These are phyloP conservation scores for Haliclystus octoradiatus DNA, from an alignment of 30 jellyfish, hydroid and myxozoan genomes.

Conservation along the genomic window DNA sequence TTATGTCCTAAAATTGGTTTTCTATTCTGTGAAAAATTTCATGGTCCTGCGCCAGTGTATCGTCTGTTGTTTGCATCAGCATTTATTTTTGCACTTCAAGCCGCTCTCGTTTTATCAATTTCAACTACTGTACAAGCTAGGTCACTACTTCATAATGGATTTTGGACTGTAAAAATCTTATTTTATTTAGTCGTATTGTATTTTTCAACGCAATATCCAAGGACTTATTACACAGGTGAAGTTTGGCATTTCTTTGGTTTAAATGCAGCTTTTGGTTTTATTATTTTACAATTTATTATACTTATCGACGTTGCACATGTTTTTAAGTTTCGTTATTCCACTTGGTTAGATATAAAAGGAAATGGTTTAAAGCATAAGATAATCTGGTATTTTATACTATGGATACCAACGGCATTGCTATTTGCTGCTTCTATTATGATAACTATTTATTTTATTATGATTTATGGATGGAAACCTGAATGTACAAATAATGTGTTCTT, in stretches of 20 bases:
- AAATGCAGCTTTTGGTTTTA: slow-evolving; percentile 71
- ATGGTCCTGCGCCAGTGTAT: slow-evolving; percentile 93
- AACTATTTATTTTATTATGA: slow-evolving; percentile 31
- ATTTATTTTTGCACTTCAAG: slow-evolving; percentile 28
- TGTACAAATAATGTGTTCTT: slow-evolving; percentile 71
- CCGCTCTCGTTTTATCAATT: slow-evolving; percentile 31
- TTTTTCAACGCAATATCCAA: slow-evolving; percentile 38
- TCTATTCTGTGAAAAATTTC: slow-evolving; percentile 51
- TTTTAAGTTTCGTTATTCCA: slow-evolving; percentile 27
- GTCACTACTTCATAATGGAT: slow-evolving; percentile 48
- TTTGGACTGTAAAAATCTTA: slow-evolving; percentile 40
- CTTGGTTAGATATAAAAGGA: slow-evolving; percentile 42
- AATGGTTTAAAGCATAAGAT: slow-evolving; percentile 1
- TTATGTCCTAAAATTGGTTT: slow-evolving; percentile 52
- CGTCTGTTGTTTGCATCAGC: slow-evolving; percentile 49
- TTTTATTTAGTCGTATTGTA: neutral
- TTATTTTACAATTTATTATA: slow-evolving; percentile 50
- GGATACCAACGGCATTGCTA: slow-evolving; percentile 69
- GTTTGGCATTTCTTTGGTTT: slow-evolving; percentile 96
- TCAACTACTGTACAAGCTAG: slow-evolving; percentile 27
- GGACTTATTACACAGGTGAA: slow-evolving; percentile 79
- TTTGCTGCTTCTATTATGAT: slow-evolving; percentile 28
- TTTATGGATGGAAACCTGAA: slow-evolving; percentile 57
- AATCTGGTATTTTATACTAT: slow-evolving; percentile 34
- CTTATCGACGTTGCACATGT: slow-evolving; percentile 61